These are phyloP conservation scores for Cardinalis cardinalis DNA, from an alignment of 2,113 vertebrate genomes.

Conservation along the genomic window DNA sequence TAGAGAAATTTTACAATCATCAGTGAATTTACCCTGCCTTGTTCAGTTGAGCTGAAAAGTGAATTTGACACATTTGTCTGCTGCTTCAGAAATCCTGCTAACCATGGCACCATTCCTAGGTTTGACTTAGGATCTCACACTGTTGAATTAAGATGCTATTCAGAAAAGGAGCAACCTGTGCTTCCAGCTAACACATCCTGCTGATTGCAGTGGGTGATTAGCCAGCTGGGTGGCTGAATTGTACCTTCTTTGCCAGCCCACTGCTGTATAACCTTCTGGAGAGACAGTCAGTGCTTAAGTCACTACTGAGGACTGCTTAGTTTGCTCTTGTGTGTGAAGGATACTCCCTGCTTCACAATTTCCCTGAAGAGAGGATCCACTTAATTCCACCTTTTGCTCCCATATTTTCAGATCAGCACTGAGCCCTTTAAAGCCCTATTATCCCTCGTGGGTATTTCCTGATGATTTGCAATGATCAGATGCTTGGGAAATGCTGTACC, in stretches of 20 bases:
- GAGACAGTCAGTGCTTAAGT: not conserved
- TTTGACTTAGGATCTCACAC: not conserved
- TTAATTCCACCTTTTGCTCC: not conserved
- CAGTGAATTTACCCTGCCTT: not conserved
- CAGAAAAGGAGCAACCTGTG: not conserved
- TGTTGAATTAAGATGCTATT: not conserved
- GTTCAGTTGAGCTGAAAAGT: not conserved
- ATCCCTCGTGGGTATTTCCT: not conserved
- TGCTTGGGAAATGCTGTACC: not conserved
- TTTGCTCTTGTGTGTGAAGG: not conserved
- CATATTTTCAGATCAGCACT: not conserved
- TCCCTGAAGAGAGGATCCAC: not conserved
- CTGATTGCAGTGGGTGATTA: not conserved
- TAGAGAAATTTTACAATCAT: not conserved
- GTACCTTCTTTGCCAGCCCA: not conserved
- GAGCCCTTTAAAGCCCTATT: not conserved
- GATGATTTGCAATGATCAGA: not conserved
- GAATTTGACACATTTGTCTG: not conserved
- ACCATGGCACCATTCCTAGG: not conserved
- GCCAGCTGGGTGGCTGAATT: not conserved
- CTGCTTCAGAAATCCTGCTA: conserved; percentile 9
- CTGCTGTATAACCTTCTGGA: not conserved
- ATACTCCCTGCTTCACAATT: not conserved
- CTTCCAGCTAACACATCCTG: not conserved
- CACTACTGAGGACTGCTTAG: not conserved